These are phyloP conservation scores for Smutsia gigantea DNA, from an alignment of 2,797 vertebrate species.

Conservation along the genomic window DNA sequence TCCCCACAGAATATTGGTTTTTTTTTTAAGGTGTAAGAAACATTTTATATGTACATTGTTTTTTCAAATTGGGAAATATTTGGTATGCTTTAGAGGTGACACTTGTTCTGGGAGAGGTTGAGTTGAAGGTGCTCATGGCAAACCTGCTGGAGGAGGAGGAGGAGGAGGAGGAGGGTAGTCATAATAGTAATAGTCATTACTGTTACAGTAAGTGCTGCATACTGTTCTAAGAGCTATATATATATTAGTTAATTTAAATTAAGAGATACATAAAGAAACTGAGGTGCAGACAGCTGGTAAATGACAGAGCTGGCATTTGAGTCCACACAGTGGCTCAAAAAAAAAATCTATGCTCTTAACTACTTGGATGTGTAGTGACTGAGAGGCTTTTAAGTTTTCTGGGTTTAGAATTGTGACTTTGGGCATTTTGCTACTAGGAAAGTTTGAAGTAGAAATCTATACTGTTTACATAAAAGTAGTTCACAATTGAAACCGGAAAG, in stretches of 20 bases:
- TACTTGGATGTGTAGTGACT: not conserved
- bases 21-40: not conserved
- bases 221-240: not conserved
- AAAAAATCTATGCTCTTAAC: not conserved
- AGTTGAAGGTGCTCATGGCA: not conserved
- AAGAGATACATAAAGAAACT: not conserved
- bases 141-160: not conserved
- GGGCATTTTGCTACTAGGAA: not conserved
- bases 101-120: not conserved
- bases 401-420: constrained; percentile 12
- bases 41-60: not conserved
- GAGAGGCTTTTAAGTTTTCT: not conserved
- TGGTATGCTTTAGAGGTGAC: not conserved
- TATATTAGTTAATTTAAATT: not conserved
- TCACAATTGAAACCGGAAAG: not conserved
- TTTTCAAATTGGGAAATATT: not conserved
- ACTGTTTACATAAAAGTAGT: not conserved
- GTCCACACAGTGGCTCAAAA: not conserved
- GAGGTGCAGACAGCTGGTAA: not conserved
- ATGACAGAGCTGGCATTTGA: not conserved
- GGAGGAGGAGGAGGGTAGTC: not conserved
- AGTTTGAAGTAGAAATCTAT: constrained; percentile 25
- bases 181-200: not conserved
- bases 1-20: not conserved
- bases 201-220: not conserved